Percentiles rank a stretch among this genome's conserved stretches.
Evolutionary conservation across 2,113 vertebrate genomes (phyloP).

Genomic region (Muntiacus reevesi): DNA sequence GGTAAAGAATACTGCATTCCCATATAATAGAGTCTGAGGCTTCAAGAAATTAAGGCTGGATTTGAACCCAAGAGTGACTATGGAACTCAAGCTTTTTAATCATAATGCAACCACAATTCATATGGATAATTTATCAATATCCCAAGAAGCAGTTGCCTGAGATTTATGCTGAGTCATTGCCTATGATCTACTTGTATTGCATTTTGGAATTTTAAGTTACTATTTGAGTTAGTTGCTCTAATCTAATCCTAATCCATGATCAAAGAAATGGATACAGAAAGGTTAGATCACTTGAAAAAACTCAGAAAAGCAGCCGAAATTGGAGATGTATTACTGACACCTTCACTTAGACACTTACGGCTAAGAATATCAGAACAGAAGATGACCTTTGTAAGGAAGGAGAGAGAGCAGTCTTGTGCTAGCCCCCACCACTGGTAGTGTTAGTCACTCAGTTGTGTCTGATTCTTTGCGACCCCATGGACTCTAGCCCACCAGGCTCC

Average conservation of each 20-base stretch:
- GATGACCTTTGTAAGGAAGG: background rate
- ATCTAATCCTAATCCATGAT: background rate
- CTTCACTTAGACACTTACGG: background rate
- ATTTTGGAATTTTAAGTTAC: background rate
- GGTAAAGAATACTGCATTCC: background rate
- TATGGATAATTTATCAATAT: background rate
- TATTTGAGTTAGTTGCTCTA: background rate
- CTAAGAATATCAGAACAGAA: background rate
- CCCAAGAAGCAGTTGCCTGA: background rate
- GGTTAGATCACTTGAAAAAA: background rate
- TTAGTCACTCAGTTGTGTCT: background rate
- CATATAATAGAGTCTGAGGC: too few relatives aligned
- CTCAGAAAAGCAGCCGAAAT: background rate
- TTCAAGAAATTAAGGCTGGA: background rate
- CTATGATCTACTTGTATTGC: background rate
- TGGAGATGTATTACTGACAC: background rate
- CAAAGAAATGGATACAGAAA: background rate
- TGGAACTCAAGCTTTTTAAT: background rate
- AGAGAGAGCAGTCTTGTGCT: background rate
- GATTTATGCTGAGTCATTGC: background rate
- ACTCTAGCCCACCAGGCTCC: background rate
- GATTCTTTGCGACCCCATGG: accelerated
- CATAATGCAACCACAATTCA: background rate
- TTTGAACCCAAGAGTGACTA: background rate
- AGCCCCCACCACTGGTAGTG: background rate